Percentiles rank a stretch among this genome's conserved stretches.
phyloP scores from a whole-genome alignment of 2,113 vertebrate species.

The Nothoprocta pentlandii region DNA sequence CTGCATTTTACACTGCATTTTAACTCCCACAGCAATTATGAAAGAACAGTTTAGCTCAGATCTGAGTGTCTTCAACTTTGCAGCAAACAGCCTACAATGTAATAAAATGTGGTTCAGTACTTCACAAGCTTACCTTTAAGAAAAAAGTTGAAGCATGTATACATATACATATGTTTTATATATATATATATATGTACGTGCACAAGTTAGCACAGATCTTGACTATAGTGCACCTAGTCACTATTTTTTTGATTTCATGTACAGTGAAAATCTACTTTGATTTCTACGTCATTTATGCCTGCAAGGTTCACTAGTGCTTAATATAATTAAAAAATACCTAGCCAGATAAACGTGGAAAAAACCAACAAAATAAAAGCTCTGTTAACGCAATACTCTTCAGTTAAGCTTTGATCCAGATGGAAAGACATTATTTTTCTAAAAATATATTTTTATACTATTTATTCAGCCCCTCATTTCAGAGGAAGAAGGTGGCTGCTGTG shows the following conservation, averaged over 20 bases:
- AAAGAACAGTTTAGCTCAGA: constrained; percentile 62
- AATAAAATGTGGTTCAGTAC: background rate
- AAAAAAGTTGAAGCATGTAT: background rate
- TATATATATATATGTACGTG: background rate
- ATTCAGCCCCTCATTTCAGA: background rate
- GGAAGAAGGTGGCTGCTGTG: background rate
- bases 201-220: background rate
- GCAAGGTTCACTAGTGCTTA: background rate
- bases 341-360: background rate
- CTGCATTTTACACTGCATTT: constrained; percentile 49
- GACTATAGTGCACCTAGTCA: background rate
- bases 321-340: background rate
- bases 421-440: background rate
- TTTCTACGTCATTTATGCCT: background rate
- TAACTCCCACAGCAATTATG: constrained; percentile 46
- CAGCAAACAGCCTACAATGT: constrained; percentile 10
- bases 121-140: background rate
- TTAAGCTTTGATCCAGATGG: background rate
- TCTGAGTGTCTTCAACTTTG: constrained; percentile 57
- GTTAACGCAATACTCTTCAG: background rate
- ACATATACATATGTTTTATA: background rate
- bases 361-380: background rate
- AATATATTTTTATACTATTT: background rate
- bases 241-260: background rate
- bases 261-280: background rate